phyloP scores from a whole-genome alignment of 1,140 invertebrate species.

The Ylistrum balloti region DNA sequence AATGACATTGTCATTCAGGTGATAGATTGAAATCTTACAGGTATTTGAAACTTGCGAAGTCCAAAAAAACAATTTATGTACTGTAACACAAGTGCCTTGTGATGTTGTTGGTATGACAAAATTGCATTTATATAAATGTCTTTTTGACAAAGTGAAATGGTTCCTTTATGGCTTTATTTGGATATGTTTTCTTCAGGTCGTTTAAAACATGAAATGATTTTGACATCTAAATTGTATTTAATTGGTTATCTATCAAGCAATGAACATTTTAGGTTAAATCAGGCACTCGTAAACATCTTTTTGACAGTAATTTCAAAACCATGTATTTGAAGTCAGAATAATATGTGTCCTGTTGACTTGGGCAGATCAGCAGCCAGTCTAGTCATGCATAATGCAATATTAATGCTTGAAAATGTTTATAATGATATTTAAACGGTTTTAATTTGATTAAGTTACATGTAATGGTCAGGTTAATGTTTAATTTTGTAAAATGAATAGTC shows the following conservation, averaged over 20 bases:
- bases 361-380: too few species aligned
- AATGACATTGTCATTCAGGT: not conserved
- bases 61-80: not conserved
- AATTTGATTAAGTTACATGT: not conserved
- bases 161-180: not conserved
- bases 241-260: not conserved
- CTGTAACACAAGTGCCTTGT: not conserved
- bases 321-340: too few species aligned
- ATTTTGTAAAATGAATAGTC: not conserved
- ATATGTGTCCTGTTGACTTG: too few species aligned
- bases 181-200: not conserved
- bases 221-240: constrained; percentile 29
- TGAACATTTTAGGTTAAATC: not conserved
- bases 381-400: too few species aligned
- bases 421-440: too few species aligned
- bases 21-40: not conserved
- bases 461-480: too few species aligned
- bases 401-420: too few species aligned
- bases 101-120: not conserved
- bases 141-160: not conserved
- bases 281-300: too few species aligned
- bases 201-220: not conserved
- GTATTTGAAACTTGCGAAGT: not conserved
- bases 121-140: not conserved
- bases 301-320: too few species aligned